These are phyloP conservation scores for Luidia sarsii DNA, from an alignment of 53 echinoderm and acorn worm species.

Conservation along the genomic window DNA sequence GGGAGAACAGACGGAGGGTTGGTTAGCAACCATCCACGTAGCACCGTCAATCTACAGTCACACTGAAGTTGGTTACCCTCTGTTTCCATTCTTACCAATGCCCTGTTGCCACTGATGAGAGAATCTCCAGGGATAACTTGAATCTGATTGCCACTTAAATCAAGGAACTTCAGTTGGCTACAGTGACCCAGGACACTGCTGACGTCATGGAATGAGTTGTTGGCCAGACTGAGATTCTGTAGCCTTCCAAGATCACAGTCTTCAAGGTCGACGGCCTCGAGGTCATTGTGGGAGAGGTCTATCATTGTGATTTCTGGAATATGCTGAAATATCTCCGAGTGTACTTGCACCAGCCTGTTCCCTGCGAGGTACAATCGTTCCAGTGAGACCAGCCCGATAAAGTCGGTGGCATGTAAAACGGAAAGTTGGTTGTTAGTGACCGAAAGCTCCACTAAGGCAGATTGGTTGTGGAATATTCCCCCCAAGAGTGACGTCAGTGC, in stretches of 20 bases:
- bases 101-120: not conserved
- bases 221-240: no score
- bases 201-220: not conserved
- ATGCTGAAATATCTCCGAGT: slow-evolving; percentile 5
- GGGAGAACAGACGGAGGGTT: not conserved
- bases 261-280: slow-evolving; percentile 2
- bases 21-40: slow-evolving; percentile 35
- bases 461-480: slow-evolving; percentile 2
- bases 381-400: slow-evolving; percentile 18
- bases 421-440: slow-evolving; percentile 29
- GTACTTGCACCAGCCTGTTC: not conserved
- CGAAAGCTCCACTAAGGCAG: slow-evolving; percentile 15
- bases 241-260: no score
- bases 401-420: slow-evolving; percentile 19
- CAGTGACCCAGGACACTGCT: not conserved
- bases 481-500: not conserved
- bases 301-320: not conserved
- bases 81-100: slow-evolving; percentile 45
- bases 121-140: slow-evolving; percentile 3
- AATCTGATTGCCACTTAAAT: not conserved
- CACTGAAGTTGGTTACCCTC: no score
- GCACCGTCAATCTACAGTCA: slow-evolving; percentile 60
- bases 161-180: not conserved
- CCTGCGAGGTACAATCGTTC: slow-evolving; percentile 22
- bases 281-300: slow-evolving; percentile 18